Base-by-base conservation (phyloP, 1,140 invertebrate genomes). In the Frieseomelitta varia region DNA sequence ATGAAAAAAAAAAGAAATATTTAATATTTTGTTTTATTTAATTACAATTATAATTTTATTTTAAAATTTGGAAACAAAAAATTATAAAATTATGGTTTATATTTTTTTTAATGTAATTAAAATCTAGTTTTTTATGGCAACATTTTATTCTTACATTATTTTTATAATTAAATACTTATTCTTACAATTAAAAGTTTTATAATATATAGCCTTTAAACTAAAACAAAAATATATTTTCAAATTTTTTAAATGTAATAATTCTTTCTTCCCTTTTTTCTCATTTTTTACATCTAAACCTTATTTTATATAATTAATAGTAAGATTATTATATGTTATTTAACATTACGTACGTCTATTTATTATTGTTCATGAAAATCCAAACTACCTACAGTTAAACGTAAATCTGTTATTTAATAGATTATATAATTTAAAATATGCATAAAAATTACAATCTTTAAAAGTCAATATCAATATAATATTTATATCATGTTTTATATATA, bases 131-230 rank as follows among this genome's bases (percentile, higher is more conserved):
- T 47, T 19, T 55, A 19, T 75, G 2, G n/a, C 24, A 74, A 65
- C 17, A 67, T n/a, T 81, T 74, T 74, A 74, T 74, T 81, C n/a
- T 68, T 56, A 81, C 14, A 81, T 53, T 51, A 47, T 74, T 58
- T 71, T 69, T 27, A 69, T 69, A 55, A 55, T 69, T 55, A 80
- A 56, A 27, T 79, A 69, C 17, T 39, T 56, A 24, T 58, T 55
- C 1, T 72, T 81, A 34, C 15, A 65, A 58, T 81, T 30, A 30
- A 53, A 58, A 58, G 4, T 55, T 39, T 56, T 15, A 34, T 30
- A 72, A 24, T 51, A 55, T 27, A 34, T 51, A 65, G 1, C 65
- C n/a, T 65, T 21, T 74, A 74, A 65, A 53, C 4, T 65, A 24
- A n/a, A 81, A 75, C 14, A 55, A 67, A 39, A 81, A 81, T 24